These are phyloP conservation scores for Corythornis vintsioides DNA, from an alignment of 2,113 vertebrate species.

Conservation along the genomic window DNA sequence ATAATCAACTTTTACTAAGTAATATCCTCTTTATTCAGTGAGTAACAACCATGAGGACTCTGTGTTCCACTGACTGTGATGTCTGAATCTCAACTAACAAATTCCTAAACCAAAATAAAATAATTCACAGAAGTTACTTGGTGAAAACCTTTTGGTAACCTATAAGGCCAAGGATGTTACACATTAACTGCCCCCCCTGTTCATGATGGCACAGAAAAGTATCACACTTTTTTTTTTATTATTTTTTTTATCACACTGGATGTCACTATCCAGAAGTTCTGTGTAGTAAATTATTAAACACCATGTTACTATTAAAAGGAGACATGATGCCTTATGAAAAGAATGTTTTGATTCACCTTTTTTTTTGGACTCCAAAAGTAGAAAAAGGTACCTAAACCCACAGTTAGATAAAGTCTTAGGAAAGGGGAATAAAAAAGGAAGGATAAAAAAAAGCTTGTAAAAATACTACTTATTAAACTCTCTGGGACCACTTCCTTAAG, in stretches of 20 bases:
- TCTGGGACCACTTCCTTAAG: background rate
- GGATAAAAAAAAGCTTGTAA: background rate
- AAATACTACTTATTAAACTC: background rate
- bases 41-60: background rate
- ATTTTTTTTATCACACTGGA: too few relatives aligned
- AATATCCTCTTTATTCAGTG: background rate
- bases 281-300: background rate
- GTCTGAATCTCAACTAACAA: background rate
- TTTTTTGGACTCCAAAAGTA: background rate
- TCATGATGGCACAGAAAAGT: background rate
- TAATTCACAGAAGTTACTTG: background rate
- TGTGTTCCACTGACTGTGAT: background rate
- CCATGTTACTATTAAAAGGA: background rate
- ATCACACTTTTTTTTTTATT: too few relatives aligned
- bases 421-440: background rate
- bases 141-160: background rate
- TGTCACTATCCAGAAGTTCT: background rate
- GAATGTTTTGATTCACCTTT: background rate
- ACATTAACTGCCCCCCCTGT: background rate
- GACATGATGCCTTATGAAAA: background rate
- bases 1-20: background rate
- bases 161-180: background rate
- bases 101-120: background rate
- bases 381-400: background rate
- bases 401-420: background rate